Evolutionary conservation across 2,797 vertebrate species (phyloP).

Genomic region (Anguilla obscura): DNA sequence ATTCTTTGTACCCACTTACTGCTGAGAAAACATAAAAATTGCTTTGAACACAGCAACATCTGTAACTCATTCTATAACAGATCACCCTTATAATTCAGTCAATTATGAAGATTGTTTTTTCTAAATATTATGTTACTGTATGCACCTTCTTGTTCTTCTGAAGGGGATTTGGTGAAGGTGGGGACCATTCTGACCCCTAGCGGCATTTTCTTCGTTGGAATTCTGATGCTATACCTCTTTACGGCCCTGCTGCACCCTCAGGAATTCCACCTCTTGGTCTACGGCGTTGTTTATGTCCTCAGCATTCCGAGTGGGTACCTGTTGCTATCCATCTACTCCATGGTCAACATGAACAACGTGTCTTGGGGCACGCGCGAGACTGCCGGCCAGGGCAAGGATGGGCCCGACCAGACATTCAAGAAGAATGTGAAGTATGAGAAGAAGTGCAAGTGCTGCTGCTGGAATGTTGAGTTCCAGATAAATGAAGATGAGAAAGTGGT

Average conservation of each 20-base stretch:
- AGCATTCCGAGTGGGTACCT: constrained; percentile 65
- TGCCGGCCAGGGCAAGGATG: constrained; percentile 21
- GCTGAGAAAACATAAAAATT: too few relatives aligned
- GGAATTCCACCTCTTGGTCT: constrained; percentile 57
- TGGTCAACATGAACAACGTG: constrained; percentile 70
- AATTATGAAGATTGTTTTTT: not conserved
- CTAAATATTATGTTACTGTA: not conserved
- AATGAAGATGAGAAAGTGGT: constrained; percentile 6
- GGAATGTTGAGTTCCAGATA: constrained; percentile 29
- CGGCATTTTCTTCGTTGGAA: constrained; percentile 60
- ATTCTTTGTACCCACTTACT: too few relatives aligned
- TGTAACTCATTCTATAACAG: too few relatives aligned
- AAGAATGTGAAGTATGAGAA: constrained; percentile 23
- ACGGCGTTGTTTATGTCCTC: constrained; percentile 62
- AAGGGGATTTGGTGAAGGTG: constrained; percentile 59
- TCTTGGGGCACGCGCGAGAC: constrained; percentile 73
- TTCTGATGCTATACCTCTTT: constrained; percentile 51
- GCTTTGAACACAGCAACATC: too few relatives aligned
- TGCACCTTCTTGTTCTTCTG: not conserved
- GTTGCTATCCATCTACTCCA: constrained; percentile 64
- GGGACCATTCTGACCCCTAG: constrained; percentile 64
- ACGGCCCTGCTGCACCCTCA: constrained; percentile 66
- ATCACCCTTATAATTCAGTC: not conserved
- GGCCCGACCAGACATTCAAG: constrained; percentile 8
- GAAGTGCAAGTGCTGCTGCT: constrained; percentile 44